A percentile compares a stretch with the other conserved stretches of the same genome.
Conservation (phyloP, 2,113 vertebrate species). For the Bujurquina vittata region DNA sequence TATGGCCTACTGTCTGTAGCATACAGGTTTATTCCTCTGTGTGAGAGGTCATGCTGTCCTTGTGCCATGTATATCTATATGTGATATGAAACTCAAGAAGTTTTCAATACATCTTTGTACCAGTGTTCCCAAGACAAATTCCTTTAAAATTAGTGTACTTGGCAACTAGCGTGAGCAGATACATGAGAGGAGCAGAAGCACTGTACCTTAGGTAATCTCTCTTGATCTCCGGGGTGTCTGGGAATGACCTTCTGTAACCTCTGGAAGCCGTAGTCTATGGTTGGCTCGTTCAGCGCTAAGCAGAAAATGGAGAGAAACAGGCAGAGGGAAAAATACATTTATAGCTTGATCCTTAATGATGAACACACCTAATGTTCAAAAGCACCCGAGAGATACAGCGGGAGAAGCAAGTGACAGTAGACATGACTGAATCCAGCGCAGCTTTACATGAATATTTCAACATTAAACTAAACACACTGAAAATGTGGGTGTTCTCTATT, state of each 20-base stretch:
- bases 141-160: conserved; percentile 43
- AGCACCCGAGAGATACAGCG: conserved; percentile 14
- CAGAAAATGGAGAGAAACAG: conserved; percentile 39
- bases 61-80: conserved; percentile 46
- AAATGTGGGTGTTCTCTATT: conserved; percentile 71
- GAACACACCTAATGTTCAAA: conserved; percentile 43
- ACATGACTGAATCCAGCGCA: conserved; percentile 49
- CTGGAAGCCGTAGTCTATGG: conserved; percentile 98
- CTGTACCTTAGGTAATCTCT: conserved; percentile 95
- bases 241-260: conserved; percentile 98
- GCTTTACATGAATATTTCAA: conserved; percentile 62
- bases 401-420: conserved; percentile 23
- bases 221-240: conserved; percentile 95
- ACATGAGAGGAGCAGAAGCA: conserved; percentile 47
- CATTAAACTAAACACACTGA: conserved; percentile 58
- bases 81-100: conserved; percentile 59
- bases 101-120: conserved; percentile 60
- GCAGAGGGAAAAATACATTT: conserved; percentile 29
- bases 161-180: conserved; percentile 26
- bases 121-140: conserved; percentile 47
- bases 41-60: conserved; percentile 56
- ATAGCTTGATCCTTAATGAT: conserved; percentile 46
- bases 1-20: conserved; percentile 31
- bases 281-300: conserved; percentile 94
- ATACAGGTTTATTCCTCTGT: conserved; percentile 50